Evolutionary conservation across 2,888 invertebrate genomes (phyloP).

Genomic region (Flexamia atlantica): DNA sequence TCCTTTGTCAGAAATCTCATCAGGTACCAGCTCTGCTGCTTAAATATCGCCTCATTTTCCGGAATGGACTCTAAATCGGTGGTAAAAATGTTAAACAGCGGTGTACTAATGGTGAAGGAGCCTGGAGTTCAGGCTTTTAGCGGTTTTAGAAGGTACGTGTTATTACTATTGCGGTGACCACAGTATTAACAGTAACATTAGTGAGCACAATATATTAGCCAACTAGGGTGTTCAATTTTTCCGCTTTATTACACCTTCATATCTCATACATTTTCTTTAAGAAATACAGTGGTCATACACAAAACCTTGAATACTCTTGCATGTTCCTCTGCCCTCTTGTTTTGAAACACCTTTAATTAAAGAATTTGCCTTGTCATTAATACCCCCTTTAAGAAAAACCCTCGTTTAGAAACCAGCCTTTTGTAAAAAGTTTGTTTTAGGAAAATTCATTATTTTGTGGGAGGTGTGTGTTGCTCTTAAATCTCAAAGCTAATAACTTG

Average conservation of each 20-base stretch:
- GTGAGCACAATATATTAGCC: too few species aligned
- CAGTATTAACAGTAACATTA: too few species aligned
- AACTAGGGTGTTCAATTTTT: too few species aligned
- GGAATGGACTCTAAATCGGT: conserved; percentile 28
- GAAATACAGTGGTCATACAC: too few species aligned
- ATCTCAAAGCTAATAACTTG: conserved; percentile 27
- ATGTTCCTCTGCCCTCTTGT: too few species aligned
- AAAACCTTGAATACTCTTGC: too few species aligned
- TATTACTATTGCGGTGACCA: not conserved
- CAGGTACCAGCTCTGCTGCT: conserved; percentile 32
- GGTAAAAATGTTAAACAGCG: conserved; percentile 23
- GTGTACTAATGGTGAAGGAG: not conserved
- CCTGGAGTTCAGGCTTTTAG: not conserved
- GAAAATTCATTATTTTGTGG: not conserved
- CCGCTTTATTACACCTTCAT: too few species aligned
- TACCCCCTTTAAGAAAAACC: too few species aligned
- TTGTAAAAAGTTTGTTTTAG: not conserved
- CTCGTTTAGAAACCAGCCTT: too few species aligned
- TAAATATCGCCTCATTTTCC: conserved; percentile 49
- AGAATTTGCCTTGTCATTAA: too few species aligned
- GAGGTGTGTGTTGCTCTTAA: conserved; percentile 14
- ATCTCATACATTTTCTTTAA: too few species aligned
- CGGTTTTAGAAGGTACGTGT: not conserved
- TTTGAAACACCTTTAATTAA: too few species aligned
- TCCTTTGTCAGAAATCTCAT: conserved; percentile 31